phyloP scores from a whole-genome alignment of 2,888 invertebrate genomes.

The Troilus luridus region DNA sequence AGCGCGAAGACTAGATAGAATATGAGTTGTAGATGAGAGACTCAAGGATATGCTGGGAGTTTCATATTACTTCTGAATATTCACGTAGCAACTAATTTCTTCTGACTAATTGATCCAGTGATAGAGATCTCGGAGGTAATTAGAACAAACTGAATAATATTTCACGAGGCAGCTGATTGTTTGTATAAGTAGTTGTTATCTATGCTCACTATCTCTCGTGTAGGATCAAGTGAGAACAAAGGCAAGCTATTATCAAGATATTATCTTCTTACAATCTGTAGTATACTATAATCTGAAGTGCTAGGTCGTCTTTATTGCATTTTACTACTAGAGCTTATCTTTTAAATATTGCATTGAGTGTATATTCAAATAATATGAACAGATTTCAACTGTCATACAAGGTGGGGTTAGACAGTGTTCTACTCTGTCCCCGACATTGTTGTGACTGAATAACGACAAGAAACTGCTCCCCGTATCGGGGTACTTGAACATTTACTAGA shows the following conservation, averaged over 20 bases:
- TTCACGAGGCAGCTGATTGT: not conserved
- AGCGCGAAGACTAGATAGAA: not conserved
- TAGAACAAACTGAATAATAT: conserved; percentile 39
- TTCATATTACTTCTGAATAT: not conserved
- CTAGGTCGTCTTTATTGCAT: not conserved
- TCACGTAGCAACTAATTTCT: not conserved
- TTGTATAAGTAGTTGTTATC: not conserved
- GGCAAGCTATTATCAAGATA: not conserved
- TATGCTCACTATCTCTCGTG: not conserved
- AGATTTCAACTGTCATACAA: no score
- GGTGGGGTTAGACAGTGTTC: no score
- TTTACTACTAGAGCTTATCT: not conserved
- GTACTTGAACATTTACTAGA: no score
- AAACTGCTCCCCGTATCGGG: no score
- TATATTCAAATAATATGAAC: no score
- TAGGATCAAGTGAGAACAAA: conserved; percentile 11
- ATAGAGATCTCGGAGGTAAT: not conserved
- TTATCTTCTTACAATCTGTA: not conserved
- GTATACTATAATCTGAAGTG: not conserved
- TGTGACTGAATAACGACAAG: no score
- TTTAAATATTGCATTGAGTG: no score
- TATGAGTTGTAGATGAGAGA: not conserved
- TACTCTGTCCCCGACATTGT: no score
- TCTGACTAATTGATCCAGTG: not conserved
- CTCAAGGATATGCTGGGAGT: not conserved